A percentile compares a stretch with the other conserved stretches of the same genome.
phyloP scores from a whole-genome alignment of 2,888 invertebrate genomes.

The Eumacrocentrus americanus region DNA sequence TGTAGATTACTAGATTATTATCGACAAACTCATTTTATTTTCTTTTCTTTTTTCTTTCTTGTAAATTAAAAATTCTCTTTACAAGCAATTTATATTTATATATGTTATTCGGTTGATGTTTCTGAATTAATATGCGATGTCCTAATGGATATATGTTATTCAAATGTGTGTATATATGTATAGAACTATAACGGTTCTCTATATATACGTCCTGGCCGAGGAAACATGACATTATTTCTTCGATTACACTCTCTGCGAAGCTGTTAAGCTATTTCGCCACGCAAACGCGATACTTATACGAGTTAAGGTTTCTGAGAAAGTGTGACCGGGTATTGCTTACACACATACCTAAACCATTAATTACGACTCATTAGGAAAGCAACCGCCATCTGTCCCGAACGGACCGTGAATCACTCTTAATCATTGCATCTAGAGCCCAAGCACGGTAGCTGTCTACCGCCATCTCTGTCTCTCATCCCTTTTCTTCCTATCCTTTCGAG shows the following conservation, averaged over 20 bases:
- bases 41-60: neutral
- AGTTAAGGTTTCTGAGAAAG: slow-evolving; percentile 37
- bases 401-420: slow-evolving; percentile 59
- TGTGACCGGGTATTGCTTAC: slow-evolving; percentile 41
- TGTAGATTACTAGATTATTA: neutral
- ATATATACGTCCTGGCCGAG: neutral
- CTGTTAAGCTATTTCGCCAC: neutral
- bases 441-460: slow-evolving; percentile 27
- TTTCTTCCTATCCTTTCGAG: neutral
- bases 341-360: slow-evolving; percentile 58
- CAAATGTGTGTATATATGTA: neutral
- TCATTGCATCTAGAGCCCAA: slow-evolving; percentile 55
- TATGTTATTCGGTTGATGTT: neutral
- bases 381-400: slow-evolving; percentile 58
- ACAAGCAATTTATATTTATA: neutral
- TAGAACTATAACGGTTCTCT: too few species aligned
- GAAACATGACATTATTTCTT: neutral
- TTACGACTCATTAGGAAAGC: slow-evolving; percentile 60
- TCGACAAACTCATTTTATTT: neutral
- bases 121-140: too few species aligned
- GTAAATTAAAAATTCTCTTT: neutral
- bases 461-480: slow-evolving; percentile 4
- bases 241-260: neutral
- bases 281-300: slow-evolving; percentile 29
- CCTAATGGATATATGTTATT: neutral